Evolutionary conservation across 2,888 invertebrate genomes (phyloP), one percentile per base, ranked within the genome.

Genomic region (Meganola albula): DNA sequence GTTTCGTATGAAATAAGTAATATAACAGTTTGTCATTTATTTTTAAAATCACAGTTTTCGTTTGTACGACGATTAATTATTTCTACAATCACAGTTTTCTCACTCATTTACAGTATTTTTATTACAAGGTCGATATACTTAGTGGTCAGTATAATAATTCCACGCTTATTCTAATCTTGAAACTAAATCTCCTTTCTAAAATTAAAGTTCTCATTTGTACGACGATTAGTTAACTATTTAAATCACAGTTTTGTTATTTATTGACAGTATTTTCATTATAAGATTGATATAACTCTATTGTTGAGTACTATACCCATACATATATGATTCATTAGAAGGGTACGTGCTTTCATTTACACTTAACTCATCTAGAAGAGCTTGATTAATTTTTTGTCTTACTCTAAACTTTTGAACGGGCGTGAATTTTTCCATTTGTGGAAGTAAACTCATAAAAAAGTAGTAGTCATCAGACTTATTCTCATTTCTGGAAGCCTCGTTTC

Each of bases 391-490:
- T 34, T 41, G 34, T 21, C 34, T 31, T 21, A 39, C 36, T 21
- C 24, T 7, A 28, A 16, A 26, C 24, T 35, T 39, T 33, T 43
- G 35, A 34, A 43, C 28, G 7, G 28, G 22, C 37, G 26, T 38
- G 27, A 41, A 29, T 37, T 26, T 30, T 14, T 42, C 24, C 35
- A 42, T 39, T 20, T 35, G 26, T 34, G 38, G 41, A 20, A 39
- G 24, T 23, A 39, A 33, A 30, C 31, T 39, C 39, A 39, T 36
- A 24, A 42, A 27, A 22, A 27, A 41, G 26, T 39, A 22, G 32
- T 42, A 42, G 30, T 39, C 42, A 21, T 42, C 35, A 25, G 36
- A 30, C 29, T 31, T 36, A 35, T 32, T 34, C 35, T 39, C 35
- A 20, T 24, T 30, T 27, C 30, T 27, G 23, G 20, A 22, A 24